phyloP scores from a whole-genome alignment of 2,888 invertebrate species.

The Cosmia trapezina region DNA sequence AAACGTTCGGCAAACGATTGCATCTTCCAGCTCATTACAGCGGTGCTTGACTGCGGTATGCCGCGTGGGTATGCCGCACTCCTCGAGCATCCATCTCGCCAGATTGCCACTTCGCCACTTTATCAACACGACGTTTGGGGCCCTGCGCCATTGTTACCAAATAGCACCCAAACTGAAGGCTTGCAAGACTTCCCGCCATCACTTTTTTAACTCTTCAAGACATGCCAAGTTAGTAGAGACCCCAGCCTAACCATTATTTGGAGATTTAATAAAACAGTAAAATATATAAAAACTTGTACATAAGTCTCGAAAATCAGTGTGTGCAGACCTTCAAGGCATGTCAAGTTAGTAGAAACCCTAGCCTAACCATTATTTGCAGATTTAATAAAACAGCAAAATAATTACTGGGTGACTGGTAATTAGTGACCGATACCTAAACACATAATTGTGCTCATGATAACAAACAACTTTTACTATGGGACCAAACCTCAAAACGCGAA shows the following conservation, averaged over 20 bases:
- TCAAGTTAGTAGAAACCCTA: too few relatives aligned
- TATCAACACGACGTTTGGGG: slow-evolving; percentile 35
- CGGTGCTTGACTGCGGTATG: neutral
- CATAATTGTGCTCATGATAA: too few relatives aligned
- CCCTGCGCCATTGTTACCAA: slow-evolving; percentile 27
- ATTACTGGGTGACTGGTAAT: too few relatives aligned
- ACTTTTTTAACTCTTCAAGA: slow-evolving; percentile 11
- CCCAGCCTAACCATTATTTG: too few relatives aligned
- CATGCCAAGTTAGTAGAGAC: neutral
- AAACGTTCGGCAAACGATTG: slow-evolving; percentile 24
- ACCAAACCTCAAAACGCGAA: too few relatives aligned
- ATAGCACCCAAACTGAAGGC: slow-evolving; percentile 21
- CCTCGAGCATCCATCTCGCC: slow-evolving; percentile 35
- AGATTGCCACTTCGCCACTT: slow-evolving; percentile 41
- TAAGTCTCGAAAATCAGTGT: slow-evolving; percentile 12
- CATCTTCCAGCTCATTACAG: neutral
- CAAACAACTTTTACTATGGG: too few relatives aligned
- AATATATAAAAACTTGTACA: neutral
- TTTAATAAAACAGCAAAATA: too few relatives aligned
- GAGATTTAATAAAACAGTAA: too few relatives aligned
- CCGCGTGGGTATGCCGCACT: slow-evolving; percentile 5
- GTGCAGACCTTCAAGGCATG: too few relatives aligned
- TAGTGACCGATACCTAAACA: too few relatives aligned
- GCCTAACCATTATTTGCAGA: too few relatives aligned
- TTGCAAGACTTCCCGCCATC: neutral